phyloP scores from a whole-genome alignment of 2,113 vertebrate genomes.

The Paracanthobrama guichenoti region DNA sequence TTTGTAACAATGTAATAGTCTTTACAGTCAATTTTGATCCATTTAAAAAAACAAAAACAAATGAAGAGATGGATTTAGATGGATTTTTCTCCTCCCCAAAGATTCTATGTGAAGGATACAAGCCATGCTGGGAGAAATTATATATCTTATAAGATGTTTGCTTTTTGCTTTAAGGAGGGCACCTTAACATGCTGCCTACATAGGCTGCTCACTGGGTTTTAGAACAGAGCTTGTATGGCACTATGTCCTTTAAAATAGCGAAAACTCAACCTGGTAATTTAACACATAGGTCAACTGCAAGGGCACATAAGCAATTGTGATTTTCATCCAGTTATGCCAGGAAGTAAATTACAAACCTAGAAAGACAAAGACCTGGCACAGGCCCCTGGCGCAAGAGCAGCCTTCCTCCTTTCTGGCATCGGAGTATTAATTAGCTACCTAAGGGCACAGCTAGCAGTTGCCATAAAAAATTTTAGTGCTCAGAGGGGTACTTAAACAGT shows the following conservation, averaged over 20 bases:
- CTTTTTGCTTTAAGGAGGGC: background rate
- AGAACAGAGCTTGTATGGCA: background rate
- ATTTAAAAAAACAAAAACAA: background rate
- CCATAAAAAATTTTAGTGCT: background rate
- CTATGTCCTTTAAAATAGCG: background rate
- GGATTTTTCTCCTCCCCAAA: background rate
- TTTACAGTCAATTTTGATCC: background rate
- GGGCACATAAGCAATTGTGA: background rate
- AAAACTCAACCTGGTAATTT: constrained; percentile 10
- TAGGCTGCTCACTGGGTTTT: background rate
- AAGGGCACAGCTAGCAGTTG: constrained; percentile 27
- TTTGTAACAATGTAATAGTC: background rate
- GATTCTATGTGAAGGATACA: background rate
- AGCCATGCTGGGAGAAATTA: background rate
- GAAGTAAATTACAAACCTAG: constrained; percentile 27
- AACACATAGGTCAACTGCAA: background rate
- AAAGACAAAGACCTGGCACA: constrained; percentile 37
- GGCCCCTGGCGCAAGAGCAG: constrained; percentile 1
- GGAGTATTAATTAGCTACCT: constrained; percentile 34
- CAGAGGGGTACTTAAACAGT: constrained; percentile 4
- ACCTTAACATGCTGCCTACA: background rate
- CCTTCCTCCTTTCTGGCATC: constrained; percentile 7
- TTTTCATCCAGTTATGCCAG: constrained; percentile 6
- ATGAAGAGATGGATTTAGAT: background rate
- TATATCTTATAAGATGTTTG: background rate